Evolutionary conservation across 2,113 vertebrate genomes (phyloP).

Genomic region (Corynorhinus townsendii): DNA sequence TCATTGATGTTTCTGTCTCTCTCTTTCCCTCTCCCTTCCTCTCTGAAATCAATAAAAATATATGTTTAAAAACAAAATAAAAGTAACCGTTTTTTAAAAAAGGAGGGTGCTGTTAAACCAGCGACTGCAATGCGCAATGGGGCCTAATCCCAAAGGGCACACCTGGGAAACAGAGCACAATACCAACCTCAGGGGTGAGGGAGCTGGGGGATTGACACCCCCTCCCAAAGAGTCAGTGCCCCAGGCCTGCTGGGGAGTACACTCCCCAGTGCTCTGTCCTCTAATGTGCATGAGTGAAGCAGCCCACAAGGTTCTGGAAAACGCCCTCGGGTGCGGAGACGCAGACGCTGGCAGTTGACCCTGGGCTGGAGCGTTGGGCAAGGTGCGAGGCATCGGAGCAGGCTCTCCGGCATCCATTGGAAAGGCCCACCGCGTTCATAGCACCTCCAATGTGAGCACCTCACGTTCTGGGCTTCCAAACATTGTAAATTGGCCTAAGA

Average conservation of each 20-base stretch:
- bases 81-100: too few relatives aligned
- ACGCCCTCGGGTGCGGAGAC: not conserved
- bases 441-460: not conserved
- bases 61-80: too few relatives aligned
- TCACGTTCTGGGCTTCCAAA: not conserved
- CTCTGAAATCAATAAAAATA: too few relatives aligned
- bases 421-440: not conserved
- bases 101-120: not conserved
- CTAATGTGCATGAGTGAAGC: not conserved
- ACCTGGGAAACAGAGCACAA: not conserved
- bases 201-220: not conserved
- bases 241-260: not conserved
- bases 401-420: not conserved
- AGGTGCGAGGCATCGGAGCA: rapidly evolving
- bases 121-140: rapidly evolving
- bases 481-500: not conserved
- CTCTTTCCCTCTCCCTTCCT: too few relatives aligned
- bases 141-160: not conserved
- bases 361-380: rapidly evolving
- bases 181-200: not conserved
- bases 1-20: too few relatives aligned
- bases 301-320: not conserved
- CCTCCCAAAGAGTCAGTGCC: not conserved
- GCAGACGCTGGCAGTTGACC: not conserved
- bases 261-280: not conserved